Evolutionary conservation across 2,797 vertebrate species (phyloP).

Genomic region (Eleutherodactylus coqui): DNA sequence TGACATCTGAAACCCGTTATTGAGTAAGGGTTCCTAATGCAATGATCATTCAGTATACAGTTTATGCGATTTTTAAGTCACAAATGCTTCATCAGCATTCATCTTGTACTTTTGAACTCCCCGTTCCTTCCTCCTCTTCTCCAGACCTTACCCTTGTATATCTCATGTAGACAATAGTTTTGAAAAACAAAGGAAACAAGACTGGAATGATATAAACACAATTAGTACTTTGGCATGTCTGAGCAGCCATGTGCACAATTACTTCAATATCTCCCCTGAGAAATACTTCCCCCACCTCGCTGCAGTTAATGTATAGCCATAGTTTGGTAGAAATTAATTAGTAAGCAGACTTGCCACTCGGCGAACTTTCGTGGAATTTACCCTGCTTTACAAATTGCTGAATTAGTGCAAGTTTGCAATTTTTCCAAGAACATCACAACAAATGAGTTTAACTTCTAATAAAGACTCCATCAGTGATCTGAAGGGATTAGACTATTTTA

Average conservation of each 20-base stretch:
- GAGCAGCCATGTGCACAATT: conserved; percentile 15
- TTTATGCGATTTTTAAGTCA: not conserved
- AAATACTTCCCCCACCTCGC: not conserved
- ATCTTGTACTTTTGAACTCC: conserved; percentile 36
- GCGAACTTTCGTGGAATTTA: conserved; percentile 53
- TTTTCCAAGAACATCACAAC: not conserved
- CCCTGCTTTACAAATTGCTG: conserved; percentile 52
- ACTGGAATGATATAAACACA: conserved; percentile 36
- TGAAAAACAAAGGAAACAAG: conserved; percentile 31
- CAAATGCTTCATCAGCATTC: conserved; percentile 34
- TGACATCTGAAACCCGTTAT: too few species aligned
- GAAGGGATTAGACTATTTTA: too few species aligned
- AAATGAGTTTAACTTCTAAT: conserved; percentile 19
- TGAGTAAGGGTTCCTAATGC: too few species aligned
- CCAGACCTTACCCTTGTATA: conserved; percentile 9
- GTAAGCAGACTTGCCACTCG: conserved; percentile 31
- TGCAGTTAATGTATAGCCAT: conserved; percentile 58
- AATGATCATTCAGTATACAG: too few species aligned
- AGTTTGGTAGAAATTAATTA: conserved; percentile 25
- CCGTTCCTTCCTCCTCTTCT: conserved; percentile 19
- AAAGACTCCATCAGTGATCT: too few species aligned
- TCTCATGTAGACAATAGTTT: conserved; percentile 35
- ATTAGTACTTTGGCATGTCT: conserved; percentile 28
- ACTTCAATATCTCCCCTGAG: conserved; percentile 10
- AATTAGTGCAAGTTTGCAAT: conserved; percentile 36